Evolutionary conservation across 2,113 vertebrate genomes (phyloP).

Genomic region (Hippopotamus amphibius): DNA sequence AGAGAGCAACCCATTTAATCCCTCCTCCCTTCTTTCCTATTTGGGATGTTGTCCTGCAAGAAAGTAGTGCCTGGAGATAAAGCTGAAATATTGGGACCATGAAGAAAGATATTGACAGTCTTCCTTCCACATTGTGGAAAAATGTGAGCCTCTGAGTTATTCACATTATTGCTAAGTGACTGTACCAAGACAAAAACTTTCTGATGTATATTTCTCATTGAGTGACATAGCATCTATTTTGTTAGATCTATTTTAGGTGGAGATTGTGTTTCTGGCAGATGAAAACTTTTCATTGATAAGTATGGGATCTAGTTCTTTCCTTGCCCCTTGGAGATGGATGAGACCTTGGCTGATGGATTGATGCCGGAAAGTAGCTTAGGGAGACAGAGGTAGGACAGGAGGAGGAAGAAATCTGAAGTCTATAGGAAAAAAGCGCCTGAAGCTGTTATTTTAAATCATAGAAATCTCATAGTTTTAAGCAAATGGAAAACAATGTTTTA

Average conservation of each 20-base stretch:
- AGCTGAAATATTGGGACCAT: neutral
- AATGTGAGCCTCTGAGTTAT: neutral
- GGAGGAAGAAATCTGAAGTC: neutral
- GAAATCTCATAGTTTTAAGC: neutral
- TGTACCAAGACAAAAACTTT: neutral
- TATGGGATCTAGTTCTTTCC: neutral
- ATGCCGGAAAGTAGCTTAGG: neutral
- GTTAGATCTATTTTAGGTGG: neutral
- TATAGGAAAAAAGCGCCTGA: neutral
- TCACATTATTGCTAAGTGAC: neutral
- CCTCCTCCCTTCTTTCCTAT: neutral
- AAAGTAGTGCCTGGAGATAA: neutral
- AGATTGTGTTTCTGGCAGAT: neutral
- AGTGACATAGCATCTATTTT: neutral
- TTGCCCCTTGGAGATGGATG: neutral
- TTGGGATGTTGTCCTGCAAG: neutral
- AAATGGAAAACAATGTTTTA: neutral
- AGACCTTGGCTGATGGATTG: neutral
- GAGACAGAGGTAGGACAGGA: neutral
- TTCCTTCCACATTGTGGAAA: neutral
- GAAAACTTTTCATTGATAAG: neutral
- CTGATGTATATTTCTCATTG: neutral
- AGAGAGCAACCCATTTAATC: neutral
- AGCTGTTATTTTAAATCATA: neutral
- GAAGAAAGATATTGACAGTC: neutral